These are phyloP conservation scores for mouse (Mus musculus) DNA, from an alignment of 2,113 vertebrate genomes.

Conservation along the genomic window DNA sequence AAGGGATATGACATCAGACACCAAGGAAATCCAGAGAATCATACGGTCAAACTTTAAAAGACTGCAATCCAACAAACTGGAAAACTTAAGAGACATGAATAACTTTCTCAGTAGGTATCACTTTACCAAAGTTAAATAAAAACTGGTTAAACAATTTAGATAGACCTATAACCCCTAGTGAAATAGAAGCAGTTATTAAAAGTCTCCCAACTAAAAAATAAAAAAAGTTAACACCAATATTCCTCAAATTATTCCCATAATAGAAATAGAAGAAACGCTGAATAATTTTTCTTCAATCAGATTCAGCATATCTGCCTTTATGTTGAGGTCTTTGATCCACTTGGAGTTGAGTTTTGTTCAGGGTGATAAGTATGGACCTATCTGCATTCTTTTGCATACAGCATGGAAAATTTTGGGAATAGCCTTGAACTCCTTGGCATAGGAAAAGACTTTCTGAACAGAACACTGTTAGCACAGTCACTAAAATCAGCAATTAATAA, in stretches of 20 bases:
- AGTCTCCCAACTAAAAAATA: neutral
- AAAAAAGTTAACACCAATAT: neutral
- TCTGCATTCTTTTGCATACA: too few relatives aligned
- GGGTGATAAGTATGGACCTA: too few relatives aligned
- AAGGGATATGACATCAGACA: neutral
- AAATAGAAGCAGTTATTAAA: neutral
- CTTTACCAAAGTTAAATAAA: neutral
- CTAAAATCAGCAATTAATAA: neutral
- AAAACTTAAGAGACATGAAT: neutral
- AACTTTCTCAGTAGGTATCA: neutral
- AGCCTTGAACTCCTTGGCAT: neutral
- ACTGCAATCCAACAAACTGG: neutral
- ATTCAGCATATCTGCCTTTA: too few relatives aligned
- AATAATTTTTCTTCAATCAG: too few relatives aligned
- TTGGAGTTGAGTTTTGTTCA: too few relatives aligned
- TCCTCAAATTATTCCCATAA: neutral
- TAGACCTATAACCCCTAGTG: neutral
- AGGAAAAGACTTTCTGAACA: neutral
- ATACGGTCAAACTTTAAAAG: neutral
- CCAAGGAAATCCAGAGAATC: neutral
- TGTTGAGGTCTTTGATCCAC: too few relatives aligned
- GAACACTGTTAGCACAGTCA: neutral
- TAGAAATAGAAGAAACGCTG: neutral
- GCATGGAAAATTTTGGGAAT: neutral
- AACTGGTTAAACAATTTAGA: neutral